Percentiles rank a stretch among this genome's conserved stretches.
These are phyloP conservation scores for Ornithoptera alexandrae DNA, from an alignment of 2,888 invertebrate species.

Conservation along the genomic window DNA sequence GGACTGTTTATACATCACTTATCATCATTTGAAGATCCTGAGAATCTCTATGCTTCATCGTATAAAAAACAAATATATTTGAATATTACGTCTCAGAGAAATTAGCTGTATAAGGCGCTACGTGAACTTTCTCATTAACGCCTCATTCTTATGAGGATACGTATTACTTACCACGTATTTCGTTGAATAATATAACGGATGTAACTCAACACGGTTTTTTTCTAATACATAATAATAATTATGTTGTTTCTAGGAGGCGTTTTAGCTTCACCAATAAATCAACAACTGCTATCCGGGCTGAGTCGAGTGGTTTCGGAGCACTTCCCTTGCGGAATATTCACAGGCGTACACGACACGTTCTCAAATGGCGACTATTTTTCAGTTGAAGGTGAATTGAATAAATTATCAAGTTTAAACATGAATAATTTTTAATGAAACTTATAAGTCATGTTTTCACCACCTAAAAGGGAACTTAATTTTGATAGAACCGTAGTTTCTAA, in stretches of 20 bases:
- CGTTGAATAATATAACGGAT: no score
- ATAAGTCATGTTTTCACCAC: background rate
- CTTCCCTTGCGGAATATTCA: background rate
- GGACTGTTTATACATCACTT: no score
- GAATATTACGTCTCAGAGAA: no score
- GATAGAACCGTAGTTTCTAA: background rate
- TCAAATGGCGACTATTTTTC: slow-evolving; percentile 2
- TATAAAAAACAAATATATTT: no score
- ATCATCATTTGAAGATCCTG: no score
- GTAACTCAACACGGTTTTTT: no score
- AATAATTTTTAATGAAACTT: background rate
- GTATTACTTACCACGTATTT: no score
- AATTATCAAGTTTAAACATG: background rate
- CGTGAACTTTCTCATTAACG: no score
- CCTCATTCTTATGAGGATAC: no score
- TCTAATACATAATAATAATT: no score
- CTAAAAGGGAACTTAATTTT: background rate
- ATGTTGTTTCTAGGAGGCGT: background rate
- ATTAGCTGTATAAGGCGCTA: no score
- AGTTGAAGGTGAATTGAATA: background rate
- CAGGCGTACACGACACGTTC: background rate
- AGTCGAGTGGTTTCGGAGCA: background rate
- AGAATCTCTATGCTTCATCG: no score
- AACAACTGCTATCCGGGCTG: background rate
- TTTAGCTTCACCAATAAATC: background rate